Evolutionary conservation across 1,140 invertebrate species (phyloP).

Genomic region (Coelopa frigida): DNA sequence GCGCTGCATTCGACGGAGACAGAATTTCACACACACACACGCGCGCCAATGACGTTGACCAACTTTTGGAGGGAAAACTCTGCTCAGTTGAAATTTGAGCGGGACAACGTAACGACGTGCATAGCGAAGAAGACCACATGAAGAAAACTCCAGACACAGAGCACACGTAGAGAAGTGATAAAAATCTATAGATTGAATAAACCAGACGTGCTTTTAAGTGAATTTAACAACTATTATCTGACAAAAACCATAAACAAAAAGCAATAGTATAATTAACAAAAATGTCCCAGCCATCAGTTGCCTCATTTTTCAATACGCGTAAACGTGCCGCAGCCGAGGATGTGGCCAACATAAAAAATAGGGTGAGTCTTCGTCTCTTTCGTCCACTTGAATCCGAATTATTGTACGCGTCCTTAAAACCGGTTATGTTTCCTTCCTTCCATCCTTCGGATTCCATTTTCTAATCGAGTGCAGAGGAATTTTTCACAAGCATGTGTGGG

Average conservation of each 20-base stretch:
- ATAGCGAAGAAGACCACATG: constrained; percentile 2
- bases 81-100: constrained; percentile 14
- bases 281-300: constrained; percentile 65
- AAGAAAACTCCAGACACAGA: not conserved
- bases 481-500: too few species aligned
- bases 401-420: constrained; percentile 1
- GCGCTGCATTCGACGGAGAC: too few species aligned
- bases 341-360: constrained; percentile 51
- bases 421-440: constrained; percentile 9
- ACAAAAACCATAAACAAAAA: not conserved
- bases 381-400: not conserved
- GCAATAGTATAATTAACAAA: constrained; percentile 7
- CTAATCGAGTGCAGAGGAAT: not conserved
- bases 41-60: constrained; percentile 9
- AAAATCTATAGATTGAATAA: not conserved
- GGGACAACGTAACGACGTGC: constrained; percentile 15
- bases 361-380: constrained; percentile 47
- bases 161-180: not conserved
- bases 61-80: constrained; percentile 17
- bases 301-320: constrained; percentile 60
- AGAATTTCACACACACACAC: constrained; percentile 2
- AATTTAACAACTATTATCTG: not conserved
- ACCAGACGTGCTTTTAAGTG: not conserved
- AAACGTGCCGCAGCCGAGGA: constrained; percentile 62
- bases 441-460: not conserved